Evolutionary conservation across 2,113 vertebrate species (phyloP), one percentile per base, ranked within the genome.

Genomic region (Anoplopoma fimbria): DNA sequence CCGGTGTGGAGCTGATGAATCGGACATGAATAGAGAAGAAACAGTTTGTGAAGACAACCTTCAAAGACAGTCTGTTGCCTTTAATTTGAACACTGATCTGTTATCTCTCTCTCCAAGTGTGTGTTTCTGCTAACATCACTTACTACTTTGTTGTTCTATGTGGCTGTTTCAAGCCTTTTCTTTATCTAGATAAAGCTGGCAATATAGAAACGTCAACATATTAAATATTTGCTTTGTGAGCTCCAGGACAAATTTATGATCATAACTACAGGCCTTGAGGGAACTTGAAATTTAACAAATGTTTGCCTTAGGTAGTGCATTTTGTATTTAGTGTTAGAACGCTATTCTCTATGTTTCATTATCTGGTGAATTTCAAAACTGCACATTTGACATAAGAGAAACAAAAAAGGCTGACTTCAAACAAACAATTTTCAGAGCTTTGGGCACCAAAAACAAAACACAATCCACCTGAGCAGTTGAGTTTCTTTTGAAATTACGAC

Each of bases 281-380:
- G 69, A 73, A 47, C 21, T n/a, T 63, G 45, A 73, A 68, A 69
- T 85, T 67, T 45, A 61, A 62, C 27, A 62, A 13, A 68, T 69
- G 74, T 57, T 77, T 74, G 84, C 74, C 21, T 57, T 61, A 42
- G 73, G n/a, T 27, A 1, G 14, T 72, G 53, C 38, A 72, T 68
- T 53, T 68, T 72, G 8, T 49, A 51, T 58, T 71, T 60, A 76
- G 10, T 51, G 40, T 14, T 53, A 63, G 19, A 49, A 80, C 31
- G 47, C 29, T 31, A 4, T 31, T 36, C 25, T 13, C 70, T 23
- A 55, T 57, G 63, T 79, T 75, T 75, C 36, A 58, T 62, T 47
- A 45, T 69, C 53, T 13, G 17, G 15, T 33, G 33, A 25, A 62
- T 69, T 53, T 62, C 2, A 29, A n/a, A 69, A 69, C 15, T 25